These are phyloP conservation scores for Poeciliopsis turrubarensis DNA, from an alignment of 2,113 vertebrate genomes.

Conservation along the genomic window DNA sequence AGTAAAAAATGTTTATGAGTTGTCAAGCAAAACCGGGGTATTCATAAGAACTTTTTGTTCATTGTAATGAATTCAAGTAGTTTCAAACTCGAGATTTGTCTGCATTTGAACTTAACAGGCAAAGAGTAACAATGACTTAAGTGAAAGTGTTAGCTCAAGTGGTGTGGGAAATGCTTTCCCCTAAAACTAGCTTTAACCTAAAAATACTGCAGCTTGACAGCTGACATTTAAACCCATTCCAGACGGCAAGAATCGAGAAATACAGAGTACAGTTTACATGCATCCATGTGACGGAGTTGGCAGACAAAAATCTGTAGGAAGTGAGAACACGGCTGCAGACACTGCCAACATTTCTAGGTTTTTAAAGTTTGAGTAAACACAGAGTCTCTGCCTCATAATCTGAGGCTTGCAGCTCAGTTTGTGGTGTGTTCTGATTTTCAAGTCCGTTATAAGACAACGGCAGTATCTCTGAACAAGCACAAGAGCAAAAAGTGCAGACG, in stretches of 20 bases:
- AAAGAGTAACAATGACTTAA: background rate
- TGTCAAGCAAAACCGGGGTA: background rate
- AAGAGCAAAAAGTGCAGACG: constrained; percentile 29
- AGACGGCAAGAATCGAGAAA: constrained; percentile 43
- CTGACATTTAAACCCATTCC: constrained; percentile 38
- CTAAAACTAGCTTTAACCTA: constrained; percentile 25
- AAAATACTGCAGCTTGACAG: constrained; percentile 40
- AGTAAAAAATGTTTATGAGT: background rate
- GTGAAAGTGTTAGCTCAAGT: constrained; percentile 10
- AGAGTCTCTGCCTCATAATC: constrained; percentile 8
- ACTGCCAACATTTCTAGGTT: constrained; percentile 1
- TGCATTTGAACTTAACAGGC: background rate
- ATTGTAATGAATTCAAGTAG: background rate
- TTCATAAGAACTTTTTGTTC: background rate
- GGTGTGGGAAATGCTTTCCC: background rate
- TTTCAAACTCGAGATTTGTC: background rate
- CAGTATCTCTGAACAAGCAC: constrained; percentile 15
- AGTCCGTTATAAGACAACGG: constrained; percentile 19
- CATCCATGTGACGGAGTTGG: constrained; percentile 20
- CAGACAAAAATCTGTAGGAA: constrained; percentile 8
- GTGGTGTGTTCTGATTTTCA: background rate
- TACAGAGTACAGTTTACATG: constrained; percentile 25
- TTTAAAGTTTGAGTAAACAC: constrained; percentile 4
- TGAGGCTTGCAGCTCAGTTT: background rate
- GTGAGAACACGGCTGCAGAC: constrained; percentile 21